Evolutionary conservation across 1,140 invertebrate species (phyloP).

Genomic region (Cherax quadricarinatus): DNA sequence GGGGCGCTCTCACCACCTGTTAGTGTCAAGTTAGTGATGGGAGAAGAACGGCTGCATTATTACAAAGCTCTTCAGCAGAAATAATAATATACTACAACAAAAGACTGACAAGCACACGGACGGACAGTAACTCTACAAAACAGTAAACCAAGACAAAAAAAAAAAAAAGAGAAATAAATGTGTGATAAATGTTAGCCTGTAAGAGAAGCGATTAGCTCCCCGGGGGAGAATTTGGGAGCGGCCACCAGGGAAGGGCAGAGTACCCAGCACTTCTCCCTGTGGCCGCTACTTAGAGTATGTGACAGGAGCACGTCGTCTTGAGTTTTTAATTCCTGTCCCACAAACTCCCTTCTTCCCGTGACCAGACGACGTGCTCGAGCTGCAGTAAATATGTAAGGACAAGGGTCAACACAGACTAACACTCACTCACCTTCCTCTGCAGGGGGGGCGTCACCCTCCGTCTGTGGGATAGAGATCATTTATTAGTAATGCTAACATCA

Average conservation of each 20-base stretch:
- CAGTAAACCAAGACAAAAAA: conserved; percentile 33
- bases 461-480: conserved; percentile 48
- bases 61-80: conserved; percentile 18
- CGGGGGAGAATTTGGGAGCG: background rate
- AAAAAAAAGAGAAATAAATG: background rate
- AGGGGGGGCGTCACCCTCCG: conserved; percentile 49
- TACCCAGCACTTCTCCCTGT: background rate
- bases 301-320: conserved; percentile 19
- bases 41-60: conserved; percentile 41
- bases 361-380: background rate
- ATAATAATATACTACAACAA: conserved; percentile 17
- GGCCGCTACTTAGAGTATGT: background rate
- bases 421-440: conserved; percentile 64
- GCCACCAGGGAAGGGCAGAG: background rate
- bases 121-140: conserved; percentile 54
- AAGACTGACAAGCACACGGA: conserved; percentile 48
- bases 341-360: background rate
- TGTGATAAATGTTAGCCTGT: conserved; percentile 54
- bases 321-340: background rate
- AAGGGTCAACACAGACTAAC: background rate
- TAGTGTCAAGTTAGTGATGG: conserved; percentile 63
- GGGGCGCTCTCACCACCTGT: conserved; percentile 47
- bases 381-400: background rate
- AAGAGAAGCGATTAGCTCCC: conserved; percentile 47
- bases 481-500: conserved; percentile 20